Percentiles rank a stretch among this genome's conserved stretches.
Conservation (phyloP, 2,888 invertebrate species). For the Torymus auratus region DNA sequence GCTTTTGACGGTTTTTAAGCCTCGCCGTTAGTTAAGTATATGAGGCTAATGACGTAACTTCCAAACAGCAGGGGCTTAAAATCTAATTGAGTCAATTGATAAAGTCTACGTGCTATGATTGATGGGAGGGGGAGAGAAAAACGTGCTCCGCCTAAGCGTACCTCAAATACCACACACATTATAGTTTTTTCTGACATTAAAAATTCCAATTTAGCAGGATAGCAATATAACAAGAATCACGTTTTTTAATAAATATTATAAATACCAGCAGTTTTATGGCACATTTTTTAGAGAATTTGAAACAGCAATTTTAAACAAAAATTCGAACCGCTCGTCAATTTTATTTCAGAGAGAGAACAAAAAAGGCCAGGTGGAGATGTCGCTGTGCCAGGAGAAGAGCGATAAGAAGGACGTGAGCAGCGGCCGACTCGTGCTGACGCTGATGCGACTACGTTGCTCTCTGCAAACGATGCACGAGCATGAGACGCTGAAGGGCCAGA, state of each 20-base stretch:
- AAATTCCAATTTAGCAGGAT: too few species aligned
- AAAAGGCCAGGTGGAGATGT: constrained; percentile 83
- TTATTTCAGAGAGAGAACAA: constrained; percentile 81
- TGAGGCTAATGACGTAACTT: constrained; percentile 30
- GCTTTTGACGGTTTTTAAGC: background rate
- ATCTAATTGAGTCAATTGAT: constrained; percentile 58
- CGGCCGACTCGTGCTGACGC: constrained; percentile 81
- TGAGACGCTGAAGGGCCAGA: constrained; percentile 83
- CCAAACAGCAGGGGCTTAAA: constrained; percentile 45
- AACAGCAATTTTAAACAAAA: too few species aligned
- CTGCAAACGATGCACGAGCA: constrained; percentile 86
- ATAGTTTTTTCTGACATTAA: too few species aligned
- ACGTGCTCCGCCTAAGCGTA: background rate
- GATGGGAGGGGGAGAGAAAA: constrained; percentile 9
- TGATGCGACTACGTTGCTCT: constrained; percentile 82
- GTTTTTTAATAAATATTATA: background rate
- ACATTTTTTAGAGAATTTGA: too few species aligned
- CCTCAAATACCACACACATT: too few species aligned
- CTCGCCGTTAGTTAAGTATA: background rate
- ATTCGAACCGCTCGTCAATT: too few species aligned
- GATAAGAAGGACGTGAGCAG: constrained; percentile 81
- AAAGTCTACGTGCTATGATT: constrained; percentile 33
- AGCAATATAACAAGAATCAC: too few species aligned
- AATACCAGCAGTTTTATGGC: background rate
- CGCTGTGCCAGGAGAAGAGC: constrained; percentile 81